Percentiles rank a stretch among this genome's conserved stretches.
Evolutionary conservation across 2,797 vertebrate species (phyloP).

Genomic region (Mormyrus proboscirostris): DNA sequence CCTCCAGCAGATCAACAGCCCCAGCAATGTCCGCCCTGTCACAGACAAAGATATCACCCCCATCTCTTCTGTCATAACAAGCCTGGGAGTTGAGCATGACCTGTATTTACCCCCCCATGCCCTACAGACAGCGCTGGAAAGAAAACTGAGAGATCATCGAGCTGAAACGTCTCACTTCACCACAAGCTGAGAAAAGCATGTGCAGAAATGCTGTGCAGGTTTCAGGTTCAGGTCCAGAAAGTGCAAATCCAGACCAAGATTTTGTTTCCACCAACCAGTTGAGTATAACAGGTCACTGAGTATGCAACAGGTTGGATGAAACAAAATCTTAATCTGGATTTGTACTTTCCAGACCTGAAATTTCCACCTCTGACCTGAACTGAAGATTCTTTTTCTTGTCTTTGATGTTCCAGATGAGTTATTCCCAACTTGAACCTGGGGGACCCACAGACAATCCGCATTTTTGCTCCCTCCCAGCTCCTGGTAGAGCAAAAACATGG

Average conservation of each 20-base stretch:
- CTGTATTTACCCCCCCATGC: not conserved
- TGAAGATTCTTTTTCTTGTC: not conserved
- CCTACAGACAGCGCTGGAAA: not conserved
- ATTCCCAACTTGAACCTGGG: not conserved
- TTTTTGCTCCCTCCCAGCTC: not conserved
- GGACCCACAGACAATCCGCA: not conserved
- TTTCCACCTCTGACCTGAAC: not conserved
- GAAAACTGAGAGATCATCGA: not conserved
- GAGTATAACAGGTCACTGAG: no score
- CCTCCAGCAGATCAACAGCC: conserved; percentile 21
- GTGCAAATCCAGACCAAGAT: not conserved
- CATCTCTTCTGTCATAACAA: not conserved
- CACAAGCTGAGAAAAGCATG: not conserved
- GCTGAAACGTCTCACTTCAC: not conserved
- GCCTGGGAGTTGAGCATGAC: not conserved
- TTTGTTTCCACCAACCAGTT: no score
- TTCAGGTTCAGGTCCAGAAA: not conserved
- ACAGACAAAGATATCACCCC: not conserved
- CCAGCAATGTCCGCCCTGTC: not conserved
- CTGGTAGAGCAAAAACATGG: not conserved
- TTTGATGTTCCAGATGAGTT: not conserved
- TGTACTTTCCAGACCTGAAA: no score
- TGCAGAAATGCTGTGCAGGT: not conserved
- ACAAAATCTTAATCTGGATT: no score
- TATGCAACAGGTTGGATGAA: no score